Evolutionary conservation across 1,140 invertebrate species (phyloP).

Genomic region (Drosophila jambulina): DNA sequence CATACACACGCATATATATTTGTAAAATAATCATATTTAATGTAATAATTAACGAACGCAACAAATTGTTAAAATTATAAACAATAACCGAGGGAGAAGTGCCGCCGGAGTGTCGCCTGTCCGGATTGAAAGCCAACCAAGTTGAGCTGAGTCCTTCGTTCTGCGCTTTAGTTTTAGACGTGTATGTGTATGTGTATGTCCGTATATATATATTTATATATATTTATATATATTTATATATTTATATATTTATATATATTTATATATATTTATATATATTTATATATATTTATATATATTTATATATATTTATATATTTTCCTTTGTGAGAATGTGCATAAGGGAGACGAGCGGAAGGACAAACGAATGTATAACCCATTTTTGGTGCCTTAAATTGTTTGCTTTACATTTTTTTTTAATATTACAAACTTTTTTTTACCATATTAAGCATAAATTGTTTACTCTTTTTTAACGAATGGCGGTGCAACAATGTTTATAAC

Average conservation of each 20-base stretch:
- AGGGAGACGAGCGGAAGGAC: constrained; percentile 13
- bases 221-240: too few species aligned
- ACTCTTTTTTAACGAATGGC: background rate
- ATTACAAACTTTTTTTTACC: constrained; percentile 2
- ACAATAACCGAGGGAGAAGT: background rate
- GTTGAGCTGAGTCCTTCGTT: constrained; percentile 19
- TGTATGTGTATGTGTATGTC: constrained; percentile 5
- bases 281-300: background rate
- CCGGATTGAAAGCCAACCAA: constrained; percentile 22
- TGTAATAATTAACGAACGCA: constrained; percentile 20
- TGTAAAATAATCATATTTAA: constrained; percentile 51
- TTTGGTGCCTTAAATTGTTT: constrained; percentile 74
- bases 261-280: background rate
- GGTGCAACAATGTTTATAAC: constrained; percentile 17
- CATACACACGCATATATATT: constrained; percentile 41
- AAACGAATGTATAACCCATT: constrained; percentile 41
- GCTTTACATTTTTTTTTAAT: constrained; percentile 30
- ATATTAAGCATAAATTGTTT: constrained; percentile 7
- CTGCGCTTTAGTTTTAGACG: constrained; percentile 3
- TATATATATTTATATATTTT: background rate
- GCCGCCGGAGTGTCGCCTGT: constrained; percentile 13
- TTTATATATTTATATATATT: background rate
- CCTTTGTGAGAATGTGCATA: constrained; percentile 31
- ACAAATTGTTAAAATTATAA: constrained; percentile 30
- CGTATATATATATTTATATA: background rate